Evolutionary conservation across 2,888 invertebrate genomes (phyloP), one percentile per base, ranked within the genome.

Genomic region (Sisyra terminalis): DNA sequence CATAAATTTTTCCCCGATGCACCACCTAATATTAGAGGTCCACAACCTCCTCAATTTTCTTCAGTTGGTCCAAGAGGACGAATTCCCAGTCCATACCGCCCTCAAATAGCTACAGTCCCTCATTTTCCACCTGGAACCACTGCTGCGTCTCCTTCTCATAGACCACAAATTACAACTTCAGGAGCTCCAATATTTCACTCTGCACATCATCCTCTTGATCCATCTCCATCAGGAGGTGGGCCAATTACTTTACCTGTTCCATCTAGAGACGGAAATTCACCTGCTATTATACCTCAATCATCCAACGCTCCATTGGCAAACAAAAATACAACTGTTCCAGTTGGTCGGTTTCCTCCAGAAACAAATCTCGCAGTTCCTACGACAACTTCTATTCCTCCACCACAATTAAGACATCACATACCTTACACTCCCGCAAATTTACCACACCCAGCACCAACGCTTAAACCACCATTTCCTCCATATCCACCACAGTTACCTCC

Each of bases 181-280:
- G 48, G 60, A 3, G 62, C 63, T 7, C 59, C 60, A 2, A 58
- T 66, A 49, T 67, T 64, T 50, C 67, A 66, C 46, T 57, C 61
- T 2, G 53, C 63, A 1, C 67, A 65, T 49, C 65, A 66, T 48
- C 61, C 67, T 2, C 56, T 69, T 57, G 69, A 69, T 47, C 69
- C 69, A 0, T 68, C 69, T 3, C 69, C 70, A 1, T 67, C 69
- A 2, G 69, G 69, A 16, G 69, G 70, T 5, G 67, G 69, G 2
- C 61, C 66, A 1, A 65, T 69, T 40, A 60, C 61, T 37, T 62
- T 67, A 29, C 55, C 57, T 36, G 43, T 45, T 2, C 39, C 46
- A 9, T 48, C 47, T 42, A 53, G 45, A 45, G 60, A 49, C 50
- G 55, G 47, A 49, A 55, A 49, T 40, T 56, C 61, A 3, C 54